phyloP scores from a whole-genome alignment of 2,888 invertebrate species.

The Cheilosia scutellata region DNA sequence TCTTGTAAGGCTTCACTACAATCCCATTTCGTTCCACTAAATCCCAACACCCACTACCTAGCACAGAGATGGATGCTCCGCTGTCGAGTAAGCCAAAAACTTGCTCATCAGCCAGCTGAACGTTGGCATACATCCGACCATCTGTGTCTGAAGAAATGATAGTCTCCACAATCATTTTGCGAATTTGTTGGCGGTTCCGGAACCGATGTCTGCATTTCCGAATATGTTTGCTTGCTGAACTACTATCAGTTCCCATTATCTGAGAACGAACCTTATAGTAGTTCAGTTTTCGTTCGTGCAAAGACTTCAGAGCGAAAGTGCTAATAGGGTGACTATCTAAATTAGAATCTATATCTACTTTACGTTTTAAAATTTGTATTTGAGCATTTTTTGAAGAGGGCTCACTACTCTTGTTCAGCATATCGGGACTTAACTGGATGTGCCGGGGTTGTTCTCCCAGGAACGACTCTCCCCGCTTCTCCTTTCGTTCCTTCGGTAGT shows the following conservation, averaged over 20 bases:
- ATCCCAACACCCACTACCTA: no score
- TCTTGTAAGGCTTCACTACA: no score
- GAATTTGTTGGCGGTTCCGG: background rate
- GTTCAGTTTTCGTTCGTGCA: background rate
- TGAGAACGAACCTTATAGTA: background rate
- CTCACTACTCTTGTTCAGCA: background rate
- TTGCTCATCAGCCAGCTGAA: background rate
- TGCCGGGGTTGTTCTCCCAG: no score
- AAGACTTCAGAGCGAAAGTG: background rate
- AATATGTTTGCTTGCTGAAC: background rate
- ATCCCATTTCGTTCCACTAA: no score
- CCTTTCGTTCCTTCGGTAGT: background rate
- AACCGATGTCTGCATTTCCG: background rate
- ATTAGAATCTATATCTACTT: no score
- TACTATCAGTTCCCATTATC: background rate
- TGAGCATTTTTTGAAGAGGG: background rate
- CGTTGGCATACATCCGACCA: background rate
- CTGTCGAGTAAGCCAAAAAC: background rate
- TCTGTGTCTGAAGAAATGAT: background rate
- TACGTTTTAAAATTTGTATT: background rate
- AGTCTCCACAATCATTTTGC: background rate
- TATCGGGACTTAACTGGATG: no score
- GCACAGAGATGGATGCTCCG: background rate
- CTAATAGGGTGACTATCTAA: no score
- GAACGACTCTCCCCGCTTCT: constrained; percentile 7